Percentiles rank a stretch among this genome's conserved stretches.
Evolutionary conservation across 2,113 vertebrate species (phyloP).

Genomic region (Sardina pilchardus): DNA sequence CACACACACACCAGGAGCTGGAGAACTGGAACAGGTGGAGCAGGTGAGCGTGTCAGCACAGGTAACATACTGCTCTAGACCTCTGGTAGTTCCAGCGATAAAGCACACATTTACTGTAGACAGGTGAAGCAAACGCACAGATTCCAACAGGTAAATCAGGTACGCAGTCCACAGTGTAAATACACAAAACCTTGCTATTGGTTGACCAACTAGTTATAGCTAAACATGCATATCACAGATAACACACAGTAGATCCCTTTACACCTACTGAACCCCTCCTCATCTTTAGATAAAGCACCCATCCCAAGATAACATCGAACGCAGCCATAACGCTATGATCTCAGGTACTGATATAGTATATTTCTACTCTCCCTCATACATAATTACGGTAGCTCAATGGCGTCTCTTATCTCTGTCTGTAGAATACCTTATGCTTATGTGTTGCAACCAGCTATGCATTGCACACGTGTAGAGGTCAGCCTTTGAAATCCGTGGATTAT

Average conservation of each 20-base stretch:
- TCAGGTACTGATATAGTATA: not conserved
- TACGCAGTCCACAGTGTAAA: not conserved
- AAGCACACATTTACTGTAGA: not conserved
- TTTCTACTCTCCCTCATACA: not conserved
- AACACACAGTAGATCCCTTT: not conserved
- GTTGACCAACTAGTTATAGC: not conserved
- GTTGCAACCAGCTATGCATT: not conserved
- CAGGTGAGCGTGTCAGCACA: conserved; percentile 3
- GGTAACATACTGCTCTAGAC: not conserved
- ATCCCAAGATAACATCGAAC: not conserved
- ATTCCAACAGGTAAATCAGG: not conserved
- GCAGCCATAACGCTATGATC: not conserved
- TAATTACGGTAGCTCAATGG: no score
- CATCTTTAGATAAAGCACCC: not conserved
- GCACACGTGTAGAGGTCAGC: not conserved
- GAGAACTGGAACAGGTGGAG: conserved; percentile 4
- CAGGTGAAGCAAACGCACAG: not conserved
- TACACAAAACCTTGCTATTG: not conserved
- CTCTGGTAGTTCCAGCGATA: not conserved
- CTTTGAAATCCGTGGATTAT: not conserved
- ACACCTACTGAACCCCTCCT: not conserved
- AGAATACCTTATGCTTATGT: not conserved
- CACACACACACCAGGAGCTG: not conserved
- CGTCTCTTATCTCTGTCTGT: not conserved
- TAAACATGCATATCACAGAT: not conserved